Percentiles rank a stretch among this genome's conserved stretches.
These are phyloP conservation scores for Lepidurus arcticus DNA, from an alignment of 1,140 invertebrate genomes.

Conservation along the genomic window DNA sequence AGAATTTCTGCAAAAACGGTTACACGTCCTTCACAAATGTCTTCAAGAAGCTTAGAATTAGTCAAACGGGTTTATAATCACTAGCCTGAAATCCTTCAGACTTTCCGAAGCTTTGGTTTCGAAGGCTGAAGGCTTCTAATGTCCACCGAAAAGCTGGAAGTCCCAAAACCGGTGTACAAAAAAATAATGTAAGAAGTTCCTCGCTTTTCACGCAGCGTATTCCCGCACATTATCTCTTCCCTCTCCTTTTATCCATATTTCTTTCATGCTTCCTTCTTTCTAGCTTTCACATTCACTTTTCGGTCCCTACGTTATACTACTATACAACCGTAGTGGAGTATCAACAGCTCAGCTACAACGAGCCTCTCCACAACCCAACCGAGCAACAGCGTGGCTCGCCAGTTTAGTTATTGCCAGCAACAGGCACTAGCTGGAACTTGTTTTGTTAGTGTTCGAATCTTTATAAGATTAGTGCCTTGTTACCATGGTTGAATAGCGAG, in stretches of 20 bases:
- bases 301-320: background rate
- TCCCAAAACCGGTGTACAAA: background rate
- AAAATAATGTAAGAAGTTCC: background rate
- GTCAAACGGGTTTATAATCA: no score
- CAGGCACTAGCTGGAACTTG: background rate
- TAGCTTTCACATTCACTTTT: slow-evolving; percentile 14
- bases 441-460: background rate
- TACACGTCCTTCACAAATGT: no score
- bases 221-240: background rate
- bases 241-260: background rate
- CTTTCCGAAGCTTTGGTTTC: no score
- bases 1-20: no score
- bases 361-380: background rate
- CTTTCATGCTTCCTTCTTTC: background rate
- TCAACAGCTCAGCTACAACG: background rate
- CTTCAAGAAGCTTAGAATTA: no score
- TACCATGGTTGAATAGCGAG: background rate
- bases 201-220: background rate
- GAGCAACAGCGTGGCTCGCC: slow-evolving; percentile 4
- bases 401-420: slow-evolving; percentile 6
- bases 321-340: background rate
- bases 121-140: no score
- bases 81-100: no score
- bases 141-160: no score
- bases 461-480: background rate